These are phyloP conservation scores for Archips xylosteana DNA, from an alignment of 2,888 invertebrate genomes.

Conservation along the genomic window DNA sequence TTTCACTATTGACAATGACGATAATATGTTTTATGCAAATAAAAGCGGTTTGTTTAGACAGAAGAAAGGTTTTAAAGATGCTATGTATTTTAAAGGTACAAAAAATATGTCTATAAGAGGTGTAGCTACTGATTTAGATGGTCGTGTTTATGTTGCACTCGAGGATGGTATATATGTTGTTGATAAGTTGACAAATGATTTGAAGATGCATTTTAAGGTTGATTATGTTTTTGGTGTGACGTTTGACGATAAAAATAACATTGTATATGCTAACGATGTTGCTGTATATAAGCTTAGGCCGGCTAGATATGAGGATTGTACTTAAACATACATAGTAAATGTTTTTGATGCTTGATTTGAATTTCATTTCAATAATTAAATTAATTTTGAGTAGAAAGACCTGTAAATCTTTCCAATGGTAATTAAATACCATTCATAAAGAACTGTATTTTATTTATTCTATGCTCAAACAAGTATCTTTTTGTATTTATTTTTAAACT, in stretches of 20 bases:
- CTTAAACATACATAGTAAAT: not conserved
- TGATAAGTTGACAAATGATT: conserved; percentile 50
- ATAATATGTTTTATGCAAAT: conserved; percentile 67
- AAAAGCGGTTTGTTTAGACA: conserved; percentile 66
- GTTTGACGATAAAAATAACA: conserved; percentile 70
- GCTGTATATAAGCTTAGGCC: conserved; percentile 22
- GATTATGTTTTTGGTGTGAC: conserved; percentile 70
- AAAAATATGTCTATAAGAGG: conserved; percentile 55
- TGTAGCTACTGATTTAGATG: conserved; percentile 61
- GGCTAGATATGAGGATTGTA: not conserved
- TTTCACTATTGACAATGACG: conserved; percentile 68
- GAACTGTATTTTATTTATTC: no score
- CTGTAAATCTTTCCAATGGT: no score
- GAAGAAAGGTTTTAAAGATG: conserved; percentile 62
- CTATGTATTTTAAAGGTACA: conserved; percentile 53
- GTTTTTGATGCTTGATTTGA: no score
- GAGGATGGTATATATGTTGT: conserved; percentile 65
- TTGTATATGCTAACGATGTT: conserved; percentile 65
- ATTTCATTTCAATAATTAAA: no score
- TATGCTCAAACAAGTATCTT: no score
- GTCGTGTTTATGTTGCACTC: conserved; percentile 60
- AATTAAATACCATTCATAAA: no score
- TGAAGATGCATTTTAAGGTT: conserved; percentile 59
- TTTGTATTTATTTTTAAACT: no score
- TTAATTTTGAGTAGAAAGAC: no score